A percentile compares a stretch with the other conserved stretches of the same genome.
phyloP scores from a whole-genome alignment of 2,797 vertebrate species.

The Lemur catta region DNA sequence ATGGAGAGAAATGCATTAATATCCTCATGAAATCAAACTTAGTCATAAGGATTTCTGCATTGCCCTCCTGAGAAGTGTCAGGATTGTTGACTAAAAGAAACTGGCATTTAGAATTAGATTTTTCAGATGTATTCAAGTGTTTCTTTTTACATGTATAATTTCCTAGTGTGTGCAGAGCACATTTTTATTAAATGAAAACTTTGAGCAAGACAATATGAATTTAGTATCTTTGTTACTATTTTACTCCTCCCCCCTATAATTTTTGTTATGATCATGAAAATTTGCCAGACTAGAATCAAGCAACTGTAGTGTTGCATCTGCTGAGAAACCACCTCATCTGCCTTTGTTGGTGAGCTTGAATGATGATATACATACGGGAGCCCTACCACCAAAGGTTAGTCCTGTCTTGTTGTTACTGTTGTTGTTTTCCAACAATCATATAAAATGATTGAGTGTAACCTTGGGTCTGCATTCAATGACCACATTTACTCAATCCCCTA shows the following conservation, averaged over 20 bases:
- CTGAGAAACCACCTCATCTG: not conserved
- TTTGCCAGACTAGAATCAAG: conserved; percentile 29
- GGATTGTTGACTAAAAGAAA: conserved; percentile 36
- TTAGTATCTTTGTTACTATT: conserved; percentile 54
- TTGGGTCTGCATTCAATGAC: not conserved
- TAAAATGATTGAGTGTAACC: not conserved
- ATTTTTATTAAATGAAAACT: conserved; percentile 53
- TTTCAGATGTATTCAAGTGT: conserved; percentile 44
- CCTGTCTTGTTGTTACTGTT: not conserved
- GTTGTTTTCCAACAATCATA: not conserved
- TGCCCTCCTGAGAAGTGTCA: not conserved
- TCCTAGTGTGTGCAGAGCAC: conserved; percentile 29
- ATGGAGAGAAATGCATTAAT: not conserved
- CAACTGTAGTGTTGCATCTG: not conserved
- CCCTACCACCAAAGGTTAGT: not conserved
- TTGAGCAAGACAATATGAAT: conserved; percentile 41
- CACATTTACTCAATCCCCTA: not conserved
- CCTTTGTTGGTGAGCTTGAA: not conserved
- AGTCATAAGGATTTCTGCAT: not conserved
- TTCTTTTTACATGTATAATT: conserved; percentile 53
- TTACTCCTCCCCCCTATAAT: not conserved
- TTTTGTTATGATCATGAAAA: conserved; percentile 52
- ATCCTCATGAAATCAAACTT: not conserved
- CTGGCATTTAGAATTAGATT: conserved; percentile 58
- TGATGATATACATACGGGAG: not conserved